Percentiles rank a stretch among this genome's conserved stretches.
phyloP scores from a whole-genome alignment of 1,140 invertebrate species.

The Paralvinella palmiformis region DNA sequence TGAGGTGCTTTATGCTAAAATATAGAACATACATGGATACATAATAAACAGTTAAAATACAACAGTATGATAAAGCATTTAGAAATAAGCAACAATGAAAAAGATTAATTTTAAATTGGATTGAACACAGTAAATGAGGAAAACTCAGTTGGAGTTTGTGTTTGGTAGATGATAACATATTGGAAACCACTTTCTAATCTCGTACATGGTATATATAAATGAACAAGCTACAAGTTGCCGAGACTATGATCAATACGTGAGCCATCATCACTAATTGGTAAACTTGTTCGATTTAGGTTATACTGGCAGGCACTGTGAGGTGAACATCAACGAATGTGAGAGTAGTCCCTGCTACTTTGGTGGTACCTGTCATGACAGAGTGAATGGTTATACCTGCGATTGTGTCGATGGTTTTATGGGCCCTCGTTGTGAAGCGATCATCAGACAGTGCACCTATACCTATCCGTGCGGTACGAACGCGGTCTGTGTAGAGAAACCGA shows the following conservation, averaged over 20 bases:
- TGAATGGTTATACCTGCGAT: slow-evolving; percentile 16
- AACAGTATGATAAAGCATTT: no score
- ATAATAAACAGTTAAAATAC: no score
- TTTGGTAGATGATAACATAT: no score
- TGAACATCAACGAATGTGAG: slow-evolving; percentile 5
- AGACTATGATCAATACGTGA: not conserved
- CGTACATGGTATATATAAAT: no score
- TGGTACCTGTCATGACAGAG: slow-evolving; percentile 9
- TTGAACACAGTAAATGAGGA: no score
- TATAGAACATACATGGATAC: no score
- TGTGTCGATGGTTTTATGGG: slow-evolving; percentile 25
- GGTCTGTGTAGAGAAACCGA: slow-evolving; percentile 29
- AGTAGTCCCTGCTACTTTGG: slow-evolving; percentile 14
- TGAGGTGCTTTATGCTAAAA: no score
- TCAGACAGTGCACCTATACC: slow-evolving; percentile 24
- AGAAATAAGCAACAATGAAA: no score
- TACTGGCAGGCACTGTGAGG: slow-evolving; percentile 20
- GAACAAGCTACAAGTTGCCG: no score
- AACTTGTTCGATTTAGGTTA: not conserved
- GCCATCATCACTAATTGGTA: not conserved
- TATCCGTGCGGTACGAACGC: slow-evolving; percentile 27
- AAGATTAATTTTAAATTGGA: no score
- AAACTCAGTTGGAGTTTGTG: no score
- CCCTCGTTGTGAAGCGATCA: slow-evolving; percentile 24
- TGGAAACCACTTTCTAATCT: no score